These are phyloP conservation scores for Potamilus streckersoni DNA, from an alignment of 1,140 invertebrate species.

Conservation along the genomic window DNA sequence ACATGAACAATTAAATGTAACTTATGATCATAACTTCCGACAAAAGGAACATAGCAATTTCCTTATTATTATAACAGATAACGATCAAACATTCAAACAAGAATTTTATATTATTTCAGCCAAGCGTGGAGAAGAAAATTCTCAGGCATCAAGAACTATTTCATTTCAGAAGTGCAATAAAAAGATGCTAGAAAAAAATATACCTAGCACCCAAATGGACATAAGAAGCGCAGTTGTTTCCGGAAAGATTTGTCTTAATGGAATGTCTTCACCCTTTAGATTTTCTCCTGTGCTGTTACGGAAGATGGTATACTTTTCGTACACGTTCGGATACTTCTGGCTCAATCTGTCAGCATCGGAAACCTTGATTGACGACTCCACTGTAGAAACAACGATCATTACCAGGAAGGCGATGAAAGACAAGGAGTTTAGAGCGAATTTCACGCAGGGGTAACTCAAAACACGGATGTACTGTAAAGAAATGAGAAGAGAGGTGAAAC, in stretches of 20 bases:
- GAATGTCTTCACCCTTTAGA: slow-evolving; percentile 43
- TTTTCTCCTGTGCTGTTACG: slow-evolving; percentile 16
- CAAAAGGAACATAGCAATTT: too few relatives aligned
- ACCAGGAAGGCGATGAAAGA: slow-evolving; percentile 75
- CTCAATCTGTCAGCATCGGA: slow-evolving; percentile 22
- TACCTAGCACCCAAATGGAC: slow-evolving; percentile 58
- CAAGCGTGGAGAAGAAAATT: too few relatives aligned
- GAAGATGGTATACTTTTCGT: slow-evolving; percentile 28
- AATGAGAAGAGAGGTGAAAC: too few relatives aligned
- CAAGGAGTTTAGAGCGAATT: slow-evolving; percentile 68
- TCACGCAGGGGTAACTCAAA: slow-evolving; percentile 60
- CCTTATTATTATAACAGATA: too few relatives aligned
- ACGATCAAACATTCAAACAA: too few relatives aligned
- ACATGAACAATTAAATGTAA: too few relatives aligned
- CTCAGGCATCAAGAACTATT: too few relatives aligned
- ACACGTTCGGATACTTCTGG: slow-evolving; percentile 19
- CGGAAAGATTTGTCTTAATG: slow-evolving; percentile 41
- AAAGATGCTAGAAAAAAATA: slow-evolving; percentile 3
- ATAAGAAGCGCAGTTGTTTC: slow-evolving; percentile 51
- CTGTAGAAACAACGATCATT: slow-evolving; percentile 70
- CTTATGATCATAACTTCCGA: too few relatives aligned
- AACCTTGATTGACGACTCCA: slow-evolving; percentile 45
- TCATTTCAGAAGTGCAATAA: too few relatives aligned
- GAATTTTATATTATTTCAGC: too few relatives aligned
- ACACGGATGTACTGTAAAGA: slow-evolving; percentile 47